These are phyloP conservation scores for Melanerpes formicivorus DNA, from an alignment of 2,113 vertebrate species.

Conservation along the genomic window DNA sequence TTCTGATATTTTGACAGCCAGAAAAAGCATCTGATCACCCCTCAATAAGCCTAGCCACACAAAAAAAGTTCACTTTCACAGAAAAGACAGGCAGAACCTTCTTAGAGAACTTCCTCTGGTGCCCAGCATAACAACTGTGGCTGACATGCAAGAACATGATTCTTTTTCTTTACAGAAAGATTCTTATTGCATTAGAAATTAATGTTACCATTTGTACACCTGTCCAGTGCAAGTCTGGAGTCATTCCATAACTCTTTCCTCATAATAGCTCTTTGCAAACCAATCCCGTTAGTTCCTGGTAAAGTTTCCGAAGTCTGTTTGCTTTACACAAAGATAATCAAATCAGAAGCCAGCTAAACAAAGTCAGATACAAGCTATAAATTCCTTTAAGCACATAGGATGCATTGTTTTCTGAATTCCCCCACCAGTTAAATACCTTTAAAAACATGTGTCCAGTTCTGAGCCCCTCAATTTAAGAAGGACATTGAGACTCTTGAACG, in stretches of 20 bases:
- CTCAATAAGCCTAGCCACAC: neutral
- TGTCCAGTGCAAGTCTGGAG: neutral
- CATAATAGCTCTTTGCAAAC: neutral
- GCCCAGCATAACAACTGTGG: neutral
- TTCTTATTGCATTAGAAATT: neutral
- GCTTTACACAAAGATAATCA: neutral
- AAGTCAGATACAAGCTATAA: neutral
- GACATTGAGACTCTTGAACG: no score
- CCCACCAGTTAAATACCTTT: neutral
- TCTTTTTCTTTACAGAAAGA: neutral
- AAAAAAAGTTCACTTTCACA: neutral
- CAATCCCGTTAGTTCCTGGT: neutral
- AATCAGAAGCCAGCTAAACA: neutral
- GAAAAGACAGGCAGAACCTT: neutral
- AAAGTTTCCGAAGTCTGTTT: slow-evolving; percentile 1
- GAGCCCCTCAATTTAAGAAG: no score
- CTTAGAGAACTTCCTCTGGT: neutral
- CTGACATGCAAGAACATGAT: neutral
- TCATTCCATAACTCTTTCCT: neutral
- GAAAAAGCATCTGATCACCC: neutral
- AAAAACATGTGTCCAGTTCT: neutral
- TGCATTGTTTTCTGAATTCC: neutral
- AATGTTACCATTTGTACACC: neutral
- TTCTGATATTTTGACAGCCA: neutral
- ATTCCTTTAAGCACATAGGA: neutral